These are phyloP conservation scores for Apis dorsata DNA, from an alignment of 1,140 invertebrate species.

Conservation along the genomic window DNA sequence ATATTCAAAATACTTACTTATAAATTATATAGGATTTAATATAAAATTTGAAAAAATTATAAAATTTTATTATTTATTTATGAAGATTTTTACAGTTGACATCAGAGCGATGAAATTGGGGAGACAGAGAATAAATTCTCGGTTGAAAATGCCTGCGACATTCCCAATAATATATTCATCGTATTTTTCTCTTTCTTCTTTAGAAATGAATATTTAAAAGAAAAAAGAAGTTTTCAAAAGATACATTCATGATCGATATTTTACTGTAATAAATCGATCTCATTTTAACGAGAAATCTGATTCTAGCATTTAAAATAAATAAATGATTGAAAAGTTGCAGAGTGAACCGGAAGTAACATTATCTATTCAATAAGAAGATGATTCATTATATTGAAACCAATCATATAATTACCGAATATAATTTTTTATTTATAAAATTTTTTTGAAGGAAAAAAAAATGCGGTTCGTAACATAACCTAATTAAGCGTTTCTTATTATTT, in stretches of 20 bases:
- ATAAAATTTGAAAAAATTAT: background rate
- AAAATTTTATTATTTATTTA: background rate
- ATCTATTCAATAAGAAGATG: too few species aligned
- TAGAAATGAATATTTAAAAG: background rate
- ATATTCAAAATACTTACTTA: background rate
- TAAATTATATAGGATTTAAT: background rate
- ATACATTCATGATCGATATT: constrained; percentile 17
- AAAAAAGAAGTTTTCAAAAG: background rate
- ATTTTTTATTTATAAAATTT: background rate
- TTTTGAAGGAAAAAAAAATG: background rate
- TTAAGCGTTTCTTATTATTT: constrained; percentile 1
- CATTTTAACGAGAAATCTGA: constrained; percentile 30
- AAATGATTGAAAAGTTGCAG: background rate
- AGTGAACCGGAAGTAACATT: constrained; percentile 10
- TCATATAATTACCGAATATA: background rate
- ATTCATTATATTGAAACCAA: background rate
- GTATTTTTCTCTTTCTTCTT: constrained; percentile 57
- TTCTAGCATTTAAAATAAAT: constrained; percentile 22
- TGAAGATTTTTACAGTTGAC: background rate
- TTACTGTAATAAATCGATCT: constrained; percentile 40
- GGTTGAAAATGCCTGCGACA: constrained; percentile 61
- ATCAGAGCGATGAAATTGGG: constrained; percentile 30
- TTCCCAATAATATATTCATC: constrained; percentile 63
- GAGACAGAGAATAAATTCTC: constrained; percentile 10
- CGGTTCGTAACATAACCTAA: background rate